Evolutionary conservation across 2,113 vertebrate species (phyloP).

Genomic region (Vicugna pacos): DNA sequence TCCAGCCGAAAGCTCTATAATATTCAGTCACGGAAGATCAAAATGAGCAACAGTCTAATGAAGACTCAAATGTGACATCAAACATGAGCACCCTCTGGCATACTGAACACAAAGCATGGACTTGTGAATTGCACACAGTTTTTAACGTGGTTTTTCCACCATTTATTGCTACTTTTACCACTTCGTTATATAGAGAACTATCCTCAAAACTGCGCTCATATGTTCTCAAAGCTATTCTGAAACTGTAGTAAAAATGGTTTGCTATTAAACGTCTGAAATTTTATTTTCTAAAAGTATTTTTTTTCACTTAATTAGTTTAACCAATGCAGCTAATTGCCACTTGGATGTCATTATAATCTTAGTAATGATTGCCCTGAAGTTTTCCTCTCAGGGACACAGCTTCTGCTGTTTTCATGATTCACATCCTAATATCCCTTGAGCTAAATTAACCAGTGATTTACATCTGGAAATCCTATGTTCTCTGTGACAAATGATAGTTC

Average conservation of each 20-base stretch:
- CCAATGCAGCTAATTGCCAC: slow-evolving; percentile 37
- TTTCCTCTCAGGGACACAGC: neutral
- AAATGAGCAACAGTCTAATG: neutral
- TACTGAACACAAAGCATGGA: neutral
- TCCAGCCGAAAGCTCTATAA: neutral
- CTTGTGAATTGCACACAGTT: neutral
- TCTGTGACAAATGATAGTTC: neutral
- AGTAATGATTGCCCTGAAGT: slow-evolving; percentile 48
- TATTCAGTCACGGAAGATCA: neutral
- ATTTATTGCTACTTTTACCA: neutral
- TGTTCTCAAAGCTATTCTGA: slow-evolving; percentile 42
- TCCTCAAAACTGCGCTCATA: neutral
- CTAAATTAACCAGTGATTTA: slow-evolving; percentile 35
- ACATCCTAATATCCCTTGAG: neutral
- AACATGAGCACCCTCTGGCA: neutral
- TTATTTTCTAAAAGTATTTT: slow-evolving; percentile 58
- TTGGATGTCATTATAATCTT: slow-evolving; percentile 51
- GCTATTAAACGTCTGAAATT: slow-evolving; percentile 47
- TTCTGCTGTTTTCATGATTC: neutral
- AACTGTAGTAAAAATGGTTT: slow-evolving; percentile 40
- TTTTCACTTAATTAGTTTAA: slow-evolving; percentile 64
- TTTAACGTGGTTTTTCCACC: slow-evolving; percentile 36
- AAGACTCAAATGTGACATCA: neutral
- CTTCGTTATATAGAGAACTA: neutral
- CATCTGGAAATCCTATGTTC: neutral